Base-by-base conservation (phyloP, 2,888 invertebrate species). In the Noctuana brunneofusca region DNA sequence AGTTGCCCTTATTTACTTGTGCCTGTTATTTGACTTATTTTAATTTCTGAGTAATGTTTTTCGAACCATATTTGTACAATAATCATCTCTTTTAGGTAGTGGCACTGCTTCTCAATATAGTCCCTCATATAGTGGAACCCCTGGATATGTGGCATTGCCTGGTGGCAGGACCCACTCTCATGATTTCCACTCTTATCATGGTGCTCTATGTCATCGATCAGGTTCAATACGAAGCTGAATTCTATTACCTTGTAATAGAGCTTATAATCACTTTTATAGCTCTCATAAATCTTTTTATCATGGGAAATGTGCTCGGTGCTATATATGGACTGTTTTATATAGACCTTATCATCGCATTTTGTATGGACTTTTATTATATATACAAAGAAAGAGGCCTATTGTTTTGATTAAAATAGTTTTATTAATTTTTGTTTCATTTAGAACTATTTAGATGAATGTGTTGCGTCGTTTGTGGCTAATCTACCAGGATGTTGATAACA, bases 161-260 rank as follows among this genome's bases (percentile, higher is more conserved):
- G 70, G 86, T 87, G 30, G 82, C 86, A 0, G 86, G 72, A 38
- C 89, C 90, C 32, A 89, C 89, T n/a, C 80, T 89, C 64, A 84
- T 89, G 86, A 78, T 86, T 70, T 84, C 89, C 48, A 64, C 75
- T 22, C 80, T 79, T 65, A 74, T 86, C 43, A 84, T 89, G 81
- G 76, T 90, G 71, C 83, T 90, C 58, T 89, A 90, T 72, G 58
- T 88, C 60, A 88, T 89, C 67, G 89, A 89, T 71, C 89, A 90
- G 77, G 83, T 87, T 66, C 83, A 83, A 72, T 76, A 79, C 72
- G 85, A 87, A 77, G 86, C 86, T 54, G 89, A 89, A 69, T 66
- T 83, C 32, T 89, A 87, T 72, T 89, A 84, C 65, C 72, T 83
- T 18, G 0, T 76, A 35, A 77, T 86, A 59, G 80, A 89, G 71